Conservation (phyloP, 2,888 invertebrate species). For the Junonia oenone region DNA sequence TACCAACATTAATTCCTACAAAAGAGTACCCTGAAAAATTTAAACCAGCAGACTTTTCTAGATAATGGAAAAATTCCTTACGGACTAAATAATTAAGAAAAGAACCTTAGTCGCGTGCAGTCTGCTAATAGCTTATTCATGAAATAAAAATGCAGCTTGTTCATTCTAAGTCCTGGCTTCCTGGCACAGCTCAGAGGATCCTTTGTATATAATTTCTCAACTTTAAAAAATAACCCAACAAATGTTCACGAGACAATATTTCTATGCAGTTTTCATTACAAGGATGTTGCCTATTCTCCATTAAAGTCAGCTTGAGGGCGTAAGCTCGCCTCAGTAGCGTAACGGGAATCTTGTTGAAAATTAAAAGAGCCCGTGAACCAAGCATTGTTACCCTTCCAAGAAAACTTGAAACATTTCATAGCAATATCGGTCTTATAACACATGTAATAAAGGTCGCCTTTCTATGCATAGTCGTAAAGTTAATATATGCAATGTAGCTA, state of each 20-base stretch:
- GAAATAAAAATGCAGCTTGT: not conserved
- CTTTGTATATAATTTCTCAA: not conserved
- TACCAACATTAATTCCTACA: too few relatives aligned
- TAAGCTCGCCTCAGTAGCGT: constrained; percentile 1
- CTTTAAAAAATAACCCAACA: not conserved
- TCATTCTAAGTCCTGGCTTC: not conserved
- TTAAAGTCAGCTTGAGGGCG: constrained; percentile 11
- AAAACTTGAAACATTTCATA: not conserved
- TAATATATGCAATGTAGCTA: constrained; percentile 8
- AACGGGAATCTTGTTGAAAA: constrained; percentile 12
- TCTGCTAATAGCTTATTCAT: not conserved
- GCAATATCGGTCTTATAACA: not conserved
- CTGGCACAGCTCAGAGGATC: not conserved
- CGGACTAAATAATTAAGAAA: not conserved
- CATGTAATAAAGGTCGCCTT: not conserved
- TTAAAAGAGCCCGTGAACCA: constrained; percentile 13
- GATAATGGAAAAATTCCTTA: not conserved
- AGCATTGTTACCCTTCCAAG: constrained; percentile 9
- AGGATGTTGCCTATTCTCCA: constrained; percentile 3
- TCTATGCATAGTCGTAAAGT: not conserved
- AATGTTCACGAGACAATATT: not conserved
- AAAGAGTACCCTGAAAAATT: not conserved
- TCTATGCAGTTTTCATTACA: constrained; percentile 1
- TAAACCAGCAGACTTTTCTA: not conserved
- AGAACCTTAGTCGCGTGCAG: too few relatives aligned